These are phyloP conservation scores for Euplagia quadripunctaria DNA, from an alignment of 2,888 invertebrate species.

Conservation along the genomic window DNA sequence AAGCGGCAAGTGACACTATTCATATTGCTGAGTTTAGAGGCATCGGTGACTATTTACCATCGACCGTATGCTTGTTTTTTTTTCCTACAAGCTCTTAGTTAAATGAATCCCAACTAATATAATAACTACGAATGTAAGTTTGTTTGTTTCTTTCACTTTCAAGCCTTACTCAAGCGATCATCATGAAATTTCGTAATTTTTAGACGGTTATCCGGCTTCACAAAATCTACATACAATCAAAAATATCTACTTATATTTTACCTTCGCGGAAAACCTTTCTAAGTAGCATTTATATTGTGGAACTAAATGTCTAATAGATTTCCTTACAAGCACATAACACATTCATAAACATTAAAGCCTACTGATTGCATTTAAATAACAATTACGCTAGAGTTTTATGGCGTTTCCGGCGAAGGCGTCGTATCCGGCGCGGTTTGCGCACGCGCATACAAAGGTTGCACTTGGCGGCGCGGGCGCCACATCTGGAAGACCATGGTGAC, in stretches of 20 bases:
- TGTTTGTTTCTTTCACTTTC: too few species aligned
- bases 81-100: too few species aligned
- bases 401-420: conserved; percentile 68
- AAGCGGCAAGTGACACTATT: too few species aligned
- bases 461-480: conserved; percentile 64
- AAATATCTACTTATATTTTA: background rate
- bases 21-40: too few species aligned
- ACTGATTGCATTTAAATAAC: conserved; percentile 73
- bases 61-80: too few species aligned
- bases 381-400: conserved; percentile 74
- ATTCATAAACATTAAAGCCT: conserved; percentile 46
- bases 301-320: conserved; percentile 32
- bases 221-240: too few species aligned
- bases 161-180: too few species aligned
- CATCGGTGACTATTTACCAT: too few species aligned
- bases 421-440: conserved; percentile 70
- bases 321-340: conserved; percentile 44
- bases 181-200: too few species aligned
- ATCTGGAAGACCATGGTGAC: conserved; percentile 60
- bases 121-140: too few species aligned
- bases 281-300: background rate
- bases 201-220: too few species aligned
- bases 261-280: background rate
- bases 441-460: conserved; percentile 72
- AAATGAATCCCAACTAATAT: too few species aligned